A percentile compares a stretch with the other conserved stretches of the same genome.
phyloP scores from a whole-genome alignment of 1,140 invertebrate genomes.

The Temnothorax nylanderi region DNA sequence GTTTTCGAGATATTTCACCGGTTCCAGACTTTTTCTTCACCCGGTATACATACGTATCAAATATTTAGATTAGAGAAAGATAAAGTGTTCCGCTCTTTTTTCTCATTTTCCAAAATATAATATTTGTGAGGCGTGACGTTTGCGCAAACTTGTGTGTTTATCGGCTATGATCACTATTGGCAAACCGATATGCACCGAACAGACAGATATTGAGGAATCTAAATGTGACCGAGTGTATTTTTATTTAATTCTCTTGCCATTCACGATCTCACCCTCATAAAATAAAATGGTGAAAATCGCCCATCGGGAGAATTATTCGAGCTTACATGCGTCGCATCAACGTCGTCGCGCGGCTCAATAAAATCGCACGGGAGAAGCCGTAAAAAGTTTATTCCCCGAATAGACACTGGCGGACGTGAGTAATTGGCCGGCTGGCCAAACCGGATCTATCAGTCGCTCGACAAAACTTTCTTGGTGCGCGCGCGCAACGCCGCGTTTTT shows the following conservation, averaged over 20 bases:
- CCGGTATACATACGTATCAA: not conserved
- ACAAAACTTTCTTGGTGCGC: constrained; percentile 4
- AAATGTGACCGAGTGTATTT: not conserved
- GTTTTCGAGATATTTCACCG: too few relatives aligned
- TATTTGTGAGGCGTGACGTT: not conserved
- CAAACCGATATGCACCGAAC: not conserved
- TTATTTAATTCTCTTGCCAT: not conserved
- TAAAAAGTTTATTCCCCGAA: constrained; percentile 17
- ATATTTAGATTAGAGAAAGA: not conserved
- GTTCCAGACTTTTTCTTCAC: too few relatives aligned
- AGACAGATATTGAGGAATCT: not conserved
- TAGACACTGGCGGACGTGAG: constrained; percentile 45
- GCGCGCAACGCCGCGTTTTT: constrained; percentile 1
- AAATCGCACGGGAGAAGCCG: not conserved
- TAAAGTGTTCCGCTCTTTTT: not conserved
- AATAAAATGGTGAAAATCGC: not conserved
- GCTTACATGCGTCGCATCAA: not conserved
- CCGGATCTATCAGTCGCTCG: constrained; percentile 48
- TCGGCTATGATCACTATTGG: not conserved
- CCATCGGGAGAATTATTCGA: not conserved
- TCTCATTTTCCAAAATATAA: not conserved
- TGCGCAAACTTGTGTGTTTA: not conserved
- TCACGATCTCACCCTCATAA: not conserved
- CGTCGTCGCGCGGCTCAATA: not conserved
- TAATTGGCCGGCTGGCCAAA: constrained; percentile 61